Conservation (phyloP, 2,888 invertebrate genomes). For the Ochropleura plecta region DNA sequence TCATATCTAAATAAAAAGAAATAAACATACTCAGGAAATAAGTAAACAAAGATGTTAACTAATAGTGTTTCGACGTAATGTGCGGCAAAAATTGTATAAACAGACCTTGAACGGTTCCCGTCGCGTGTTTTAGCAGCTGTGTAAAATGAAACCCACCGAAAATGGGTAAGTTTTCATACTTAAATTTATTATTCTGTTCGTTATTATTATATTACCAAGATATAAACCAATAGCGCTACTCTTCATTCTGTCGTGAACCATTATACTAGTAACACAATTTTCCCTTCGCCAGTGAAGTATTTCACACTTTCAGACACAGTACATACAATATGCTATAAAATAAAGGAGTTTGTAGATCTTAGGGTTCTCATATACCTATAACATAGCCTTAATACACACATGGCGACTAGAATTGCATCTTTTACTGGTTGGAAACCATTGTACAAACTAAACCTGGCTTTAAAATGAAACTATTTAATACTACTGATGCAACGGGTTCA, state of each 20-base stretch:
- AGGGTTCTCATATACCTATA: not conserved
- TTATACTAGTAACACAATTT: not conserved
- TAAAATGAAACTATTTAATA: not conserved
- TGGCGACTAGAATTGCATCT: not conserved
- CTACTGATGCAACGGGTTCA: not conserved
- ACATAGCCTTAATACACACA: not conserved
- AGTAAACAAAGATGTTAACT: slow-evolving; percentile 52
- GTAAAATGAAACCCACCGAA: slow-evolving; percentile 71
- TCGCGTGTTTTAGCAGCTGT: slow-evolving; percentile 48
- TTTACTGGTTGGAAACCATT: not conserved
- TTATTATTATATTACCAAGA: not conserved
- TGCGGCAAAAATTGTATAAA: slow-evolving; percentile 67
- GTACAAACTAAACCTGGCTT: not conserved
- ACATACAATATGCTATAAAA: not conserved
- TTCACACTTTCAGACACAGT: not conserved
- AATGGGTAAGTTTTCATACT: slow-evolving; percentile 73
- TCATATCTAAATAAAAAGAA: not conserved
- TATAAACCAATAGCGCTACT: not conserved
- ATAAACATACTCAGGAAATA: slow-evolving; percentile 21
- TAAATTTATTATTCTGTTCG: not conserved
- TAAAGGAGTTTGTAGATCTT: not conserved
- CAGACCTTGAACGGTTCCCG: slow-evolving; percentile 75
- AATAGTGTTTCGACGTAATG: slow-evolving; percentile 33
- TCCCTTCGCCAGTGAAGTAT: not conserved
- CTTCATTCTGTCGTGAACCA: not conserved